These are phyloP conservation scores for Accipiter cooperii DNA, from an alignment of 2,113 vertebrate genomes.

Conservation along the genomic window DNA sequence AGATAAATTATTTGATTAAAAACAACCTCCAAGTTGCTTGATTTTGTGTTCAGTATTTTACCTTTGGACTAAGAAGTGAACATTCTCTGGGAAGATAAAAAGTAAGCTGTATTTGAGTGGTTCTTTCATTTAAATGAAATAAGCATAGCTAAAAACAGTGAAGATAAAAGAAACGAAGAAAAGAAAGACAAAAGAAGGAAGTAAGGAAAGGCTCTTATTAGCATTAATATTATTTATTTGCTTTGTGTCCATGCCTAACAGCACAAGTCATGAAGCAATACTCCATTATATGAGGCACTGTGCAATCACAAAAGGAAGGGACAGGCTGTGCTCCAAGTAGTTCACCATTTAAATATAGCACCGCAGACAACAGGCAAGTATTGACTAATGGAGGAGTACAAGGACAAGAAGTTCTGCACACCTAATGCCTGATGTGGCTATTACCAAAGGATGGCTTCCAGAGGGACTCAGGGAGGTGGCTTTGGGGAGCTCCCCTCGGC, in stretches of 20 bases:
- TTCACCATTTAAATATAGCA: conserved; percentile 2
- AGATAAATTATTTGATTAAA: not conserved
- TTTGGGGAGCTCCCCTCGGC: not conserved
- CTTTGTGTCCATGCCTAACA: not conserved
- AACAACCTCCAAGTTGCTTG: not conserved
- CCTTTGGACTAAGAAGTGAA: not conserved
- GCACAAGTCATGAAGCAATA: not conserved
- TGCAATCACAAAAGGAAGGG: conserved; percentile 15
- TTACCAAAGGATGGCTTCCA: not conserved
- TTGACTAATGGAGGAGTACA: not conserved
- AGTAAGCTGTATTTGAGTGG: not conserved
- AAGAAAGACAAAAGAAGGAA: conserved; percentile 8
- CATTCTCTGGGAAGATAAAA: not conserved
- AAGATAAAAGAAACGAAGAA: not conserved
- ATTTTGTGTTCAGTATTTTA: not conserved
- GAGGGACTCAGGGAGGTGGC: not conserved
- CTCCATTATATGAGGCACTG: not conserved
- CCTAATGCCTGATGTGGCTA: not conserved
- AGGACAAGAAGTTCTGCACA: not conserved
- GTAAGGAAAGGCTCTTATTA: not conserved
- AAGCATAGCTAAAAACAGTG: not conserved
- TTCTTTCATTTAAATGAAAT: not conserved
- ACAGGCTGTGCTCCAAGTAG: conserved; percentile 8
- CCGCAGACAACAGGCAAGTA: not conserved
- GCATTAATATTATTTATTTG: not conserved